phyloP scores from a whole-genome alignment of 1,140 invertebrate species.

The Octopus sinensis region DNA sequence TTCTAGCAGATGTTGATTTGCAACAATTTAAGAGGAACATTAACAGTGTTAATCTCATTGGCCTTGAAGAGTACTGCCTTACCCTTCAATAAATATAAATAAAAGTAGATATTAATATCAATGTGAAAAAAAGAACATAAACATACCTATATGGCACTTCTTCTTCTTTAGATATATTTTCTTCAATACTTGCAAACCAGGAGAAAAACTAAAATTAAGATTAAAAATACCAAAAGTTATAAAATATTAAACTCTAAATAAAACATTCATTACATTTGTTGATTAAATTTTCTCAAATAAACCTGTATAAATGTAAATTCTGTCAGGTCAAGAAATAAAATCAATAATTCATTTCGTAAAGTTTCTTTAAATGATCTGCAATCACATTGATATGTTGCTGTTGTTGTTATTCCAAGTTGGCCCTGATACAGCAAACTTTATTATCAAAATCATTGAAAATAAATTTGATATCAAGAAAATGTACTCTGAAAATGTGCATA shows the following conservation, averaged over 20 bases:
- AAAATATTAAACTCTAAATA: too few relatives aligned
- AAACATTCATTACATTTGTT: neutral
- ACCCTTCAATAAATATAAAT: neutral
- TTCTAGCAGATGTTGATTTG: too few relatives aligned
- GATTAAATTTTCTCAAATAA: neutral
- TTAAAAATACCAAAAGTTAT: neutral
- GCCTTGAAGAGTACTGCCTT: neutral
- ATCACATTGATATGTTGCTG: neutral
- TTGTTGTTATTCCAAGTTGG: neutral
- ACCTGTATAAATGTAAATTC: neutral
- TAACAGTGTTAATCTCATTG: too few relatives aligned
- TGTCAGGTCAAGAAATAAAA: neutral
- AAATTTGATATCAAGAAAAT: too few relatives aligned
- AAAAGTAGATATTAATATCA: neutral
- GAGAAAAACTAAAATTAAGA: slow-evolving; percentile 63
- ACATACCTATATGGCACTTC: slow-evolving; percentile 64
- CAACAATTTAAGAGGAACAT: too few relatives aligned
- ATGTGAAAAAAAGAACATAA: neutral
- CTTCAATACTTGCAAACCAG: slow-evolving; percentile 69
- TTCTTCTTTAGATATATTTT: slow-evolving; percentile 65
- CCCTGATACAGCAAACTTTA: too few relatives aligned
- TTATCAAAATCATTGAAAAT: too few relatives aligned
- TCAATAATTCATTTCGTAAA: neutral
- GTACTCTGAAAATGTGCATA: too few relatives aligned
- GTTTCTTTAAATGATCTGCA: neutral